These are phyloP conservation scores for Andrena bicolor DNA, from an alignment of 2,888 invertebrate species.

Conservation along the genomic window DNA sequence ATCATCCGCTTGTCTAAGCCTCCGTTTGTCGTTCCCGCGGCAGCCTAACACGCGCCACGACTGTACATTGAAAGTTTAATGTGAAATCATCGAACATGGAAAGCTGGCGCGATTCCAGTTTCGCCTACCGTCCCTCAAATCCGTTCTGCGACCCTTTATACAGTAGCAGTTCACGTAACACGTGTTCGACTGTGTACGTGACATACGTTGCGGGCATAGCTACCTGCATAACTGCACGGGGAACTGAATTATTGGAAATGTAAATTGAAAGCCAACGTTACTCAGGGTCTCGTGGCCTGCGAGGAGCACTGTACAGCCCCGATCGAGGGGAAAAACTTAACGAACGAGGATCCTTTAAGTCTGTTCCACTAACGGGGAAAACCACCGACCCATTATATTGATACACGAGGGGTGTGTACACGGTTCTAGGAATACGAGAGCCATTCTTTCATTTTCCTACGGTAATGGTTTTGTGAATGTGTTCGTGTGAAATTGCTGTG, in stretches of 20 bases:
- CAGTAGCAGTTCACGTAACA: slow-evolving; percentile 51
- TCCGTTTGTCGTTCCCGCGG: slow-evolving; percentile 44
- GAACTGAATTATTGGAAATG: slow-evolving; percentile 70
- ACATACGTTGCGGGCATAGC: slow-evolving; percentile 47
- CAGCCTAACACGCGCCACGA: slow-evolving; percentile 9
- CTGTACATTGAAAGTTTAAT: slow-evolving; percentile 77
- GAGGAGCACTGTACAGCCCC: background rate
- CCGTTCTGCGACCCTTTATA: slow-evolving; percentile 52
- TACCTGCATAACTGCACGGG: slow-evolving; percentile 47
- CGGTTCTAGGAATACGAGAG: too few relatives aligned
- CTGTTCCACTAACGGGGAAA: background rate
- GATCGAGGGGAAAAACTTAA: background rate
- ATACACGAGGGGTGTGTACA: too few relatives aligned
- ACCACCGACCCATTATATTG: background rate
- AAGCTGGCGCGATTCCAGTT: slow-evolving; percentile 77
- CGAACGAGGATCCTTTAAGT: background rate
- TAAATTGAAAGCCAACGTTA: slow-evolving; percentile 65
- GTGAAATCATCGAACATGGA: slow-evolving; percentile 79
- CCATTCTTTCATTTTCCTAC: too few relatives aligned
- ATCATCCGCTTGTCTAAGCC: slow-evolving; percentile 27
- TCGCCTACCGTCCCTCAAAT: slow-evolving; percentile 46
- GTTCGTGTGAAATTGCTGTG: too few relatives aligned
- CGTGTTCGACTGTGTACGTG: slow-evolving; percentile 61
- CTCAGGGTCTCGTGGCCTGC: background rate
- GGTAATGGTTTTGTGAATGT: too few relatives aligned